Percentiles rank a stretch among this genome's conserved stretches.
Conservation (phyloP, 2,113 vertebrate genomes). For the Dermatemys mawii region DNA sequence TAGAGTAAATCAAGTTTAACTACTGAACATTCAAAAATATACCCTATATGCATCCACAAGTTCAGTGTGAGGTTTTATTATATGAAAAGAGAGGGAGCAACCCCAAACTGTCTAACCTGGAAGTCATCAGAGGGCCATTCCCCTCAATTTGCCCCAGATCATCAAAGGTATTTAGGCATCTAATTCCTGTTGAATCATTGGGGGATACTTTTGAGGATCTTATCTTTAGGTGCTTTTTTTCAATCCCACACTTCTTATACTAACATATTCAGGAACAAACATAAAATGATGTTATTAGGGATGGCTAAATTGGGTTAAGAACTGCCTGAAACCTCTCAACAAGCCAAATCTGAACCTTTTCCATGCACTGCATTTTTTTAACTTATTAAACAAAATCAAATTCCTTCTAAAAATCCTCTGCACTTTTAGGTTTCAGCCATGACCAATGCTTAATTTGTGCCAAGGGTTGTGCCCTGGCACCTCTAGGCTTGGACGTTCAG, state of each 20-base stretch:
- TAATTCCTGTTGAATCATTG: neutral
- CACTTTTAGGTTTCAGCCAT: neutral
- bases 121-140: conserved; percentile 20
- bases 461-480: too few species aligned
- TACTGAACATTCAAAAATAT: conserved; percentile 1
- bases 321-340: neutral
- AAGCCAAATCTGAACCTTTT: neutral
- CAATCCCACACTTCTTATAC: neutral
- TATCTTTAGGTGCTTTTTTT: neutral
- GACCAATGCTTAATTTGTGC: neutral
- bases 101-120: neutral
- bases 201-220: neutral
- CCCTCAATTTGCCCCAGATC: neutral
- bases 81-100: neutral
- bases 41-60: neutral
- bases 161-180: neutral
- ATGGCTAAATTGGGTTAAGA: neutral
- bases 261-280: neutral
- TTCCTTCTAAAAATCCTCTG: neutral
- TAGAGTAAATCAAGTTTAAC: neutral
- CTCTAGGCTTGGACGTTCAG: too few species aligned
- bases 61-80: neutral
- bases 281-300: neutral
- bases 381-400: neutral
- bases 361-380: neutral